phyloP scores from a whole-genome alignment of 2,113 vertebrate genomes.

The Oreochromis niloticus region DNA sequence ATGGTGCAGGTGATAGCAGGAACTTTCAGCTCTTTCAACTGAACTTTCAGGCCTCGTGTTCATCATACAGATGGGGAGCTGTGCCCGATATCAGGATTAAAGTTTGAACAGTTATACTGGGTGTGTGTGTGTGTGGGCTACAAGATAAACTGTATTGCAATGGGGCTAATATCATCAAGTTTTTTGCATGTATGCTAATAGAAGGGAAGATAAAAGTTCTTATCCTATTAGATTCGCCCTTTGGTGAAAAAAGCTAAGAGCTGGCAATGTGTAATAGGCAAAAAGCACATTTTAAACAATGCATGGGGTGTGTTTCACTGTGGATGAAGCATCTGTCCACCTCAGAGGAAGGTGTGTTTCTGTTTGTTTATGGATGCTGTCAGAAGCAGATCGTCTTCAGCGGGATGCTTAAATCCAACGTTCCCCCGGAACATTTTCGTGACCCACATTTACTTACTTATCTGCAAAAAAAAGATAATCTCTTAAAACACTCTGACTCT shows the following conservation, averaged over 20 bases:
- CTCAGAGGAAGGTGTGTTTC: background rate
- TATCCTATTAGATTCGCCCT: background rate
- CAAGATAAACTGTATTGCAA: background rate
- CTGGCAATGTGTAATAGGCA: background rate
- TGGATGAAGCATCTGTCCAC: background rate
- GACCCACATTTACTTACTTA: conserved; percentile 41
- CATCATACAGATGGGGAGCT: background rate
- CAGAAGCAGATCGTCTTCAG: background rate
- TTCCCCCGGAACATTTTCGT: background rate
- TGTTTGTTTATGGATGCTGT: background rate
- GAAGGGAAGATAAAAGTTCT: background rate
- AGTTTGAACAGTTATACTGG: background rate
- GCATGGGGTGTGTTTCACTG: background rate
- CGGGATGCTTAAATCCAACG: background rate
- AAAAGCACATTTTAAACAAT: background rate
- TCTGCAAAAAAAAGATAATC: conserved; percentile 13
- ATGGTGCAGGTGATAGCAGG: background rate
- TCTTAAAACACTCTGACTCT: background rate
- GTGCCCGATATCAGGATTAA: background rate
- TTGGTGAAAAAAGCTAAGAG: background rate
- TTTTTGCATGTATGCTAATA: background rate
- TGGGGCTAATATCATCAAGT: background rate
- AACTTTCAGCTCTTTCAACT: background rate
- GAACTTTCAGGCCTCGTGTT: background rate
- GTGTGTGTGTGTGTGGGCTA: background rate